Conservation (phyloP, 2,113 vertebrate species). For the Siphamia tubifer region DNA sequence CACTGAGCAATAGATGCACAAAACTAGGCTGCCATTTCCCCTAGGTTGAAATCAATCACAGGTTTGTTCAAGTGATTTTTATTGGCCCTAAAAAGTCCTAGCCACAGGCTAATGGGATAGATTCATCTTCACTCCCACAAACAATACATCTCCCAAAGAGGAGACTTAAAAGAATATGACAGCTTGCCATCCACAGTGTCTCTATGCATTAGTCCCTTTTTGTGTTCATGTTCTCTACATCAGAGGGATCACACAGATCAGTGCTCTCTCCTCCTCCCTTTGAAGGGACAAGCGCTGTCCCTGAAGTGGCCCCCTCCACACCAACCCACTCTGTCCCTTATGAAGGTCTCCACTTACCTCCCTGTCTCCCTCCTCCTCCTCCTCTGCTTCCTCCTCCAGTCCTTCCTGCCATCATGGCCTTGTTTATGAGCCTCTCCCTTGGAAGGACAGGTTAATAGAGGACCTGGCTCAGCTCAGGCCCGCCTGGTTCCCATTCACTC, state of each 20-base stretch:
- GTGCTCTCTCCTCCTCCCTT: slow-evolving; percentile 50
- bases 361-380: slow-evolving; percentile 21
- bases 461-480: slow-evolving; percentile 65
- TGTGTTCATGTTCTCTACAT: slow-evolving; percentile 52
- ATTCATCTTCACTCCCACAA: slow-evolving; percentile 52
- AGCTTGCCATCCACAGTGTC: slow-evolving; percentile 58
- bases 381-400: background rate
- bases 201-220: slow-evolving; percentile 53
- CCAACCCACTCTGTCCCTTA: slow-evolving; percentile 10
- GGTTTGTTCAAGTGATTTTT: slow-evolving; percentile 50
- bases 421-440: slow-evolving; percentile 74
- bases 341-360: slow-evolving; percentile 45
- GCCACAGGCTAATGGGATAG: slow-evolving; percentile 52
- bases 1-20: background rate
- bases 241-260: slow-evolving; percentile 64
- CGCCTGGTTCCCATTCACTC: slow-evolving; percentile 73
- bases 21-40: slow-evolving; percentile 35
- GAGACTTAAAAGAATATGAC: slow-evolving; percentile 68
- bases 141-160: slow-evolving; percentile 42
- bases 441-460: slow-evolving; percentile 71
- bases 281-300: slow-evolving; percentile 57
- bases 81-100: slow-evolving; percentile 57
- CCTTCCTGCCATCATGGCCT: slow-evolving; percentile 62
- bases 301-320: background rate
- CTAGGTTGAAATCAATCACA: slow-evolving; percentile 56